Base-by-base conservation (phyloP, 2,113 vertebrate species). In the Xyliphius kryptos region DNA sequence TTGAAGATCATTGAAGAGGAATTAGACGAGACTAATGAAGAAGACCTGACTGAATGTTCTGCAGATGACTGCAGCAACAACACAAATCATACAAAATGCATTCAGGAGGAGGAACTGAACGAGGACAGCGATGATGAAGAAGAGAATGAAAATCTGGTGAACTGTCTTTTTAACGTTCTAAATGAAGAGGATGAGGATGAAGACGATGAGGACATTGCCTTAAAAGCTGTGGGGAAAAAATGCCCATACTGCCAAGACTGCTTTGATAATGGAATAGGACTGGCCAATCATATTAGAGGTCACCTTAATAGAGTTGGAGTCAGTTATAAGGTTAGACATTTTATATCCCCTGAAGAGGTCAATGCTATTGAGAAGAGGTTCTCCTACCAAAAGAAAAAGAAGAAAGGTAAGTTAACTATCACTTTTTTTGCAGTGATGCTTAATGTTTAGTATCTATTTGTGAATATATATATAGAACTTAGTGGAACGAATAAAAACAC, bases 311-410 rank as follows among this genome's bases (percentile, higher is more conserved):
- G 95, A 3, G 94, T 98, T 41, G 95, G 95, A 5, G 94, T 97
- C 77, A 98, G 95, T 87, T 98, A 98, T 86, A 97, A 98, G 8
- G 94, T 97, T 19, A 88, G 95, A 1, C 95, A 98, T 61, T 98
- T 97, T 85, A 97, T 98, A 77, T 97, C 94, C 0, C 94, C 95
- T 0, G 94, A 95, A 79, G 94, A 98, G 76, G 95, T 98, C 71
- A 97, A 97, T 32, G 94, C 93, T 12, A 98, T 98, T n/a, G 95
- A 98, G 83, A 94, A 88, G 81, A 94, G 87, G 74, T 97, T 92
- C 81, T 96, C 94, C 71, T 96, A 95, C 82, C 95, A 97, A 82
- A 98, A 97, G 82, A 97, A 97, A 82, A 97, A 95, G 76, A 98
- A 97, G 54, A 98, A 97, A 94, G 95, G 95, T 98, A 86, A 81